Evolutionary conservation across 2,888 invertebrate species (phyloP), one percentile per base, ranked within the genome.

Genomic region (Mythimna vitellina): DNA sequence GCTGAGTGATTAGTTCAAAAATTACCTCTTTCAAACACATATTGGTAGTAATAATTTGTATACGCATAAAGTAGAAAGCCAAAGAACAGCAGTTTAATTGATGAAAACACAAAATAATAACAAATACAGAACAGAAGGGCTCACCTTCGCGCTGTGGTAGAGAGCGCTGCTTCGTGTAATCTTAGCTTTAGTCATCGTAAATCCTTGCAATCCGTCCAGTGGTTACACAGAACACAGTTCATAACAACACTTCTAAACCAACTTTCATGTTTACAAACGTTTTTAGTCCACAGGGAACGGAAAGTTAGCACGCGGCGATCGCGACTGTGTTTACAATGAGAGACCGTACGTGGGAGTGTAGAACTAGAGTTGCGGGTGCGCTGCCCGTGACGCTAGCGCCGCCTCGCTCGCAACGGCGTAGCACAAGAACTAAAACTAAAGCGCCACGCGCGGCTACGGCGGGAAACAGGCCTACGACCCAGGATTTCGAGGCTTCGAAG

Each of bases 101-200:
- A 85, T 80, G 58, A 82, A 83, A 84, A 78, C 25, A 63, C 69
- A 67, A 84, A 82, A 69, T 78, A 84, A 78, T 64, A 80, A 79
- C 70, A 67, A 73, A 84, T 76, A 82, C 70, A 67, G 2, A 82
- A 64, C 80, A 80, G 86, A 85, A 87, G 87, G 89, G 89, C 95
- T 96, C 91, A 98, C 98, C 97, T 98, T 98, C 69, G 97, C 97
- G 89, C 98, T 97, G 94, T 98, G 98, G 92, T 97, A 98, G 75
- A 98, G 96, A 83, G 98, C 98, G 89, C 96, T 97, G 79, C 96
- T 96, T 88, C 96, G 91, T 70, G 95, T 96, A 85, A 92, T 91
- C 91, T 97, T 97, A 74, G 97, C 96, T 92, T 97, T 97, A 86
- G 97, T 97, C 97, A 97, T 97, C 81, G 83, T 91, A 80, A 71